A percentile compares a stretch with the other conserved stretches of the same genome.
Conservation (phyloP, 2,888 invertebrate species). For the Dicranocentrus wangi region DNA sequence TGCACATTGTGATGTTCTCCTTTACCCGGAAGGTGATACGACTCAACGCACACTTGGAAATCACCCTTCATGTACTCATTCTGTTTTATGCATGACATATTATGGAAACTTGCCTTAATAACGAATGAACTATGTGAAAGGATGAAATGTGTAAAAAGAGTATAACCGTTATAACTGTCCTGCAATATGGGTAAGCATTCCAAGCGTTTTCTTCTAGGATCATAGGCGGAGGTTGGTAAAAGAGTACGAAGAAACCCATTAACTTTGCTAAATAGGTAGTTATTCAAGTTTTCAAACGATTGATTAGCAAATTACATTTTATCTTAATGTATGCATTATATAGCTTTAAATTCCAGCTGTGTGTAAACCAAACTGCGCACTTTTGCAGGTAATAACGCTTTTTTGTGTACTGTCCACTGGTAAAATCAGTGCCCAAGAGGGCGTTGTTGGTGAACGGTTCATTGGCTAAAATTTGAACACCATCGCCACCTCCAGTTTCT, state of each 20-base stretch:
- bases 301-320: neutral
- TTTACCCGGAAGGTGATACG: slow-evolving; percentile 91
- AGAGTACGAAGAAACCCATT: slow-evolving; percentile 93
- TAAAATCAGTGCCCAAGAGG: slow-evolving; percentile 25
- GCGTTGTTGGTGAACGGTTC: slow-evolving; percentile 32
- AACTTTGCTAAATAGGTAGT: slow-evolving; percentile 84
- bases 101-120: too few relatives aligned
- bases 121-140: neutral
- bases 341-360: slow-evolving; percentile 50
- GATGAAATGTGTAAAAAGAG: neutral
- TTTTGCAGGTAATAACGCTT: slow-evolving; percentile 49
- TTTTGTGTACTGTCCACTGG: slow-evolving; percentile 47
- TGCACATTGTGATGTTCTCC: slow-evolving; percentile 94
- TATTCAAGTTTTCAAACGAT: neutral
- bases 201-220: slow-evolving; percentile 99
- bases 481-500: slow-evolving; percentile 62
- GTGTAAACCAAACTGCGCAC: slow-evolving; percentile 40
- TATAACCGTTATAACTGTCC: slow-evolving; percentile 90
- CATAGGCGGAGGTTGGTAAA: slow-evolving; percentile 95
- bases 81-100: slow-evolving; percentile 77
- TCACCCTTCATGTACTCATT: slow-evolving; percentile 91
- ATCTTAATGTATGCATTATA: neutral
- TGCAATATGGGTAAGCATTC: slow-evolving; percentile 99
- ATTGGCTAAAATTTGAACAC: slow-evolving; percentile 49
- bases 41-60: slow-evolving; percentile 89